Evolutionary conservation across 2,797 vertebrate genomes (phyloP).

Genomic region (Myoxocephalus aenaeus): DNA sequence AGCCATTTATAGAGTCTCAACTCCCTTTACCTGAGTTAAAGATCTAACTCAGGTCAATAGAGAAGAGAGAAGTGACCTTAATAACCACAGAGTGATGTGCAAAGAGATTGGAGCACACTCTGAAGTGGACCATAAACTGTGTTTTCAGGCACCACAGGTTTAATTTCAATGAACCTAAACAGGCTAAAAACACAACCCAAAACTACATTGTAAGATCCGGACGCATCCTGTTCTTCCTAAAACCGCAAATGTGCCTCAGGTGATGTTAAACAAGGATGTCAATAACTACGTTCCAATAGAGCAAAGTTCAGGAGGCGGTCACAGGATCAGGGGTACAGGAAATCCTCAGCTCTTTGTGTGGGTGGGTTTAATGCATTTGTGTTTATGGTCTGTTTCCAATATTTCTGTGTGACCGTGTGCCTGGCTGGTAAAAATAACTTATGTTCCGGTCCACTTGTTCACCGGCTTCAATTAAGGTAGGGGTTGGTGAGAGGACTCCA

Average conservation of each 20-base stretch:
- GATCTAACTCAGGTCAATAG: constrained; percentile 39
- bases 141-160: constrained; percentile 7
- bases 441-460: constrained; percentile 79
- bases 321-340: constrained; percentile 33
- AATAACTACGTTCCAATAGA: constrained; percentile 30
- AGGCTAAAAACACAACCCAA: not conserved
- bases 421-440: constrained; percentile 66
- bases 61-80: constrained; percentile 30
- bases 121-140: not conserved
- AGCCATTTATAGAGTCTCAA: constrained; percentile 45
- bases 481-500: constrained; percentile 65
- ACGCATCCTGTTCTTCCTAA: not conserved
- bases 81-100: constrained; percentile 11
- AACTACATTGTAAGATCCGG: not conserved
- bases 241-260: constrained; percentile 22
- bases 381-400: constrained; percentile 42
- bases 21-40: constrained; percentile 56
- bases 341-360: constrained; percentile 37
- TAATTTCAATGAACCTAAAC: not conserved
- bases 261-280: constrained; percentile 39
- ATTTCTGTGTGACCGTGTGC: constrained; percentile 48
- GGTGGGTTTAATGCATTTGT: constrained; percentile 31
- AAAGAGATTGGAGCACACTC: constrained; percentile 7
- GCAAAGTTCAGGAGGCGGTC: constrained; percentile 63
- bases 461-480: constrained; percentile 74